These are phyloP conservation scores for Papilio aristodemus DNA, from an alignment of 1,140 invertebrate species.

Conservation along the genomic window DNA sequence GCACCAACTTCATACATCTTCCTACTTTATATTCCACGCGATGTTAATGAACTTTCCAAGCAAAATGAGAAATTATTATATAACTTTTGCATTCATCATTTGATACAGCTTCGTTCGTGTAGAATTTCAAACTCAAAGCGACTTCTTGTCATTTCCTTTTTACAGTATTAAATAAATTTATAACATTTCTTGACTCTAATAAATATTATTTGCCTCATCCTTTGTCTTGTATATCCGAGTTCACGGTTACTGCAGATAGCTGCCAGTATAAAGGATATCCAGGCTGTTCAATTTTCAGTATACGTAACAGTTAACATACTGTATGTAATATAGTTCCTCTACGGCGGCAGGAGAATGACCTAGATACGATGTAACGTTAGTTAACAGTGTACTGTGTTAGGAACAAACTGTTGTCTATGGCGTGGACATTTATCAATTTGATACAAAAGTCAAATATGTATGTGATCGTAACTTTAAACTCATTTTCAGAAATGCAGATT, in stretches of 20 bases:
- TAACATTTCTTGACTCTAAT: too few relatives aligned
- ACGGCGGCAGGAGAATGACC: background rate
- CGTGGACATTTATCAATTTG: background rate
- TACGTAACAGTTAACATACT: background rate
- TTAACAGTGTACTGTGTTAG: background rate
- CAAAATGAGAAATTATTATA: background rate
- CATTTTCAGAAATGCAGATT: too few relatives aligned
- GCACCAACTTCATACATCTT: too few relatives aligned
- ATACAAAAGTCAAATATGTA: background rate
- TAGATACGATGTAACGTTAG: background rate
- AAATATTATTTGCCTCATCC: too few relatives aligned
- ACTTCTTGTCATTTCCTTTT: conserved; percentile 1
- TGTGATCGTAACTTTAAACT: too few relatives aligned
- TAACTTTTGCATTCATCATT: background rate
- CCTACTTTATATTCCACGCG: background rate
- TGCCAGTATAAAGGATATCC: background rate
- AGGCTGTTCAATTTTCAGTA: background rate
- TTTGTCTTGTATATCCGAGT: too few relatives aligned
- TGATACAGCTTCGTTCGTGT: background rate
- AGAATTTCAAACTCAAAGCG: background rate
- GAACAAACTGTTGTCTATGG: too few relatives aligned
- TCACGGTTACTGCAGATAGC: background rate
- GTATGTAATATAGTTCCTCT: background rate
- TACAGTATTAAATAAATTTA: background rate
- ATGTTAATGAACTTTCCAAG: background rate